phyloP scores from a whole-genome alignment of 2,888 invertebrate species.

The Cordylochernes scorpioides region DNA sequence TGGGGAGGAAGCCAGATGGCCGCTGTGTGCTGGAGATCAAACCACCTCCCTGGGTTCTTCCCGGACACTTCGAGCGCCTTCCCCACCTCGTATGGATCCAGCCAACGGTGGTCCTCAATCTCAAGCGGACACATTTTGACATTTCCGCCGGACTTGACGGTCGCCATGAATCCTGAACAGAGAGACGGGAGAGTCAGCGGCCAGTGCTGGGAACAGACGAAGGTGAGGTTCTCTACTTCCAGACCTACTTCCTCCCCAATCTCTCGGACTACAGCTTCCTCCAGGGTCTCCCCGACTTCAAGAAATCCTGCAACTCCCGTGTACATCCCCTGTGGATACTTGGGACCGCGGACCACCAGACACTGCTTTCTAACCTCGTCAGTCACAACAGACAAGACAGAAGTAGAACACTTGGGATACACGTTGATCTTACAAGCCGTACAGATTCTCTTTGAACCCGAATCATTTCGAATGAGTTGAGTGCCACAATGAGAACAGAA shows the following conservation, averaged over 20 bases:
- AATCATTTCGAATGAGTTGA: too few relatives aligned
- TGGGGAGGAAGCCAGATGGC: too few relatives aligned
- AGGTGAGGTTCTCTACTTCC: background rate
- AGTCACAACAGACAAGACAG: background rate
- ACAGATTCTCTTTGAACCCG: too few relatives aligned
- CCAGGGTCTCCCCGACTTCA: background rate
- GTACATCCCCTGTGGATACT: background rate
- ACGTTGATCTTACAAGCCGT: too few relatives aligned
- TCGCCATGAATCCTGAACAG: background rate
- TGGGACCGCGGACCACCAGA: background rate
- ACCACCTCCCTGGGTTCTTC: too few relatives aligned
- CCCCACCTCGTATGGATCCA: too few relatives aligned
- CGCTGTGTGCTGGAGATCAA: too few relatives aligned
- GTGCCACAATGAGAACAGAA: too few relatives aligned
- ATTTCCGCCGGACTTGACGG: background rate
- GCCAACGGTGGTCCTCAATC: too few relatives aligned
- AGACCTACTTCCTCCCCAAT: background rate
- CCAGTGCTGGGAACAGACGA: background rate
- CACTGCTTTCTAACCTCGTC: slow-evolving; percentile 1
- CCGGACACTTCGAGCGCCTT: too few relatives aligned
- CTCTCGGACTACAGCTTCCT: background rate
- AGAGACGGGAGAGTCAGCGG: background rate
- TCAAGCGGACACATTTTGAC: too few relatives aligned
- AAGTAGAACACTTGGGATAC: background rate
- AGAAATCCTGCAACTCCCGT: background rate